Evolutionary conservation across 2,113 vertebrate genomes (phyloP).

Genomic region (Vombatus ursinus): DNA sequence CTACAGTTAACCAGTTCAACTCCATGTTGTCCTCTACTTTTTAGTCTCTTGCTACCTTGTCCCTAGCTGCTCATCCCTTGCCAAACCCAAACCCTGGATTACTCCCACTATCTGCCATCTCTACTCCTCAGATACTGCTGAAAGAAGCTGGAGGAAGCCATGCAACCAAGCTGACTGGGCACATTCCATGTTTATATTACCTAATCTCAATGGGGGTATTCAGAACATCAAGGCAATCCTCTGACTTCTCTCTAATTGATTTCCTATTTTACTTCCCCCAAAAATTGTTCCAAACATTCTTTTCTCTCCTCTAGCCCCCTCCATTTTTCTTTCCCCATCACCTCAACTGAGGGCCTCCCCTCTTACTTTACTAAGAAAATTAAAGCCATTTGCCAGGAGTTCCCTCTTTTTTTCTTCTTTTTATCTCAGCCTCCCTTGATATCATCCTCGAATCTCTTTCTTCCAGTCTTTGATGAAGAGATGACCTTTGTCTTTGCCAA

Average conservation of each 20-base stretch:
- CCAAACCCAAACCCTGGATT: background rate
- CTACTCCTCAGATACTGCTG: background rate
- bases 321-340: background rate
- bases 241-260: background rate
- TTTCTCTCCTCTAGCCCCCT: background rate
- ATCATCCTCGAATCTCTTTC: background rate
- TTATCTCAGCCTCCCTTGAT: background rate
- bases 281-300: background rate
- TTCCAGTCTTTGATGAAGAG: background rate
- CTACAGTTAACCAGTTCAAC: background rate
- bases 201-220: background rate
- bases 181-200: background rate
- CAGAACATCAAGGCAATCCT: background rate
- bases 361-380: background rate
- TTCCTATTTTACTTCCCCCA: background rate
- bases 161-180: background rate
- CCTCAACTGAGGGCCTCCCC: background rate
- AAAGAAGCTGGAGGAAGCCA: background rate
- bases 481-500: background rate
- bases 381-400: background rate
- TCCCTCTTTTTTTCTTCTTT: background rate
- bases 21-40: background rate
- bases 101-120: background rate
- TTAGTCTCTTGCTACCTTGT: background rate
- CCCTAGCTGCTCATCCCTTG: background rate